phyloP scores from a whole-genome alignment of 2,113 vertebrate genomes.

The Siniperca knerii region DNA sequence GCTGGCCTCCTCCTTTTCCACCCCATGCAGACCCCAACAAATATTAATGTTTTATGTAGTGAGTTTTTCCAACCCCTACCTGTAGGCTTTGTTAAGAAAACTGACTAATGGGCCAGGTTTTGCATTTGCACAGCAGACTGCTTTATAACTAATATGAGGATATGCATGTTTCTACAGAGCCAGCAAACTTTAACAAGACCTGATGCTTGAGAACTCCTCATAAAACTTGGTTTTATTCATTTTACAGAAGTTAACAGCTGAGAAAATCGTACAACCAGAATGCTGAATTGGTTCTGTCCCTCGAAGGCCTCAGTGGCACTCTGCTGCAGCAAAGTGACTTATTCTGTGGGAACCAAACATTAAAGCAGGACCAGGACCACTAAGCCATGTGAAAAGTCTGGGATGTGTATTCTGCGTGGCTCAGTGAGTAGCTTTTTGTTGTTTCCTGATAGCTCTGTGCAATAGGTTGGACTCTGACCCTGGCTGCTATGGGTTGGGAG shows the following conservation, averaged over 20 bases:
- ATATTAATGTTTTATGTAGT: background rate
- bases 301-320: background rate
- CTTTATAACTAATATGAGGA: background rate
- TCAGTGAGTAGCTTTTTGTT: constrained; percentile 54
- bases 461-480: constrained; percentile 77
- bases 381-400: background rate
- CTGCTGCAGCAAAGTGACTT: background rate
- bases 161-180: constrained; percentile 14
- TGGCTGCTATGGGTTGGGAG: constrained; percentile 68
- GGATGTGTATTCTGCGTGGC: constrained; percentile 24
- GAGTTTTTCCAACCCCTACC: background rate
- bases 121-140: background rate
- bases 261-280: background rate
- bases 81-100: background rate
- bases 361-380: constrained; percentile 16
- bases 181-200: background rate
- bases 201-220: background rate
- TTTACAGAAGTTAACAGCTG: constrained; percentile 4
- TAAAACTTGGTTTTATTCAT: background rate
- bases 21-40: background rate
- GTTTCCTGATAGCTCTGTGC: constrained; percentile 65
- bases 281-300: background rate
- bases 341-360: constrained; percentile 29
- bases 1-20: constrained; percentile 7
- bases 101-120: background rate